phyloP scores from a whole-genome alignment of 2,113 vertebrate species.

The Poicephalus gulielmi region DNA sequence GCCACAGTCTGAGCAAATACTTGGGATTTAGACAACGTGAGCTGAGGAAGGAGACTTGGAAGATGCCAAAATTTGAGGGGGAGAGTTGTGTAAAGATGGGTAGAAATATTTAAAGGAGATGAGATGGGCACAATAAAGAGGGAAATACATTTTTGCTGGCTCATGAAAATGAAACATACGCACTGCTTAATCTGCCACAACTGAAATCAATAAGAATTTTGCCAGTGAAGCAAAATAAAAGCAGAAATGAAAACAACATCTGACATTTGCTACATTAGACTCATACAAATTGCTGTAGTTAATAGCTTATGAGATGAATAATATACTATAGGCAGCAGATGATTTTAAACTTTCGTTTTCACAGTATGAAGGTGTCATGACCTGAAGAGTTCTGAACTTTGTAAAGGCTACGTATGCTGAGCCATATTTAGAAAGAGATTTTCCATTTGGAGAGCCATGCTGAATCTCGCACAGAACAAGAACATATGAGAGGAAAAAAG shows the following conservation, averaged over 20 bases:
- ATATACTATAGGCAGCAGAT: background rate
- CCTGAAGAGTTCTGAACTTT: background rate
- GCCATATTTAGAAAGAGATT: slow-evolving; percentile 1
- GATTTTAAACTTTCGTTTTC: background rate
- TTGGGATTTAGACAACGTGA: background rate
- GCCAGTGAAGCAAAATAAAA: slow-evolving; percentile 50
- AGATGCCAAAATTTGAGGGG: background rate
- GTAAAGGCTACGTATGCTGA: background rate
- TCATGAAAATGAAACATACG: slow-evolving; percentile 4
- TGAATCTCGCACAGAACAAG: background rate
- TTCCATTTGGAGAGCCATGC: background rate
- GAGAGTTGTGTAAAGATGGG: background rate
- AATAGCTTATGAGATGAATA: background rate
- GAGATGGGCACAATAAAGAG: background rate
- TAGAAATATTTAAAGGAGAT: slow-evolving; percentile 22
- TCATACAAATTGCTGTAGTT: background rate
- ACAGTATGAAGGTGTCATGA: background rate
- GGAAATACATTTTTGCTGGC: slow-evolving; percentile 1
- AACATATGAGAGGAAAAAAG: background rate
- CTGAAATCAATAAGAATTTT: slow-evolving; percentile 43
- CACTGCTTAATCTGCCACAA: slow-evolving; percentile 1
- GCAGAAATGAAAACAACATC: slow-evolving; percentile 41
- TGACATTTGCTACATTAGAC: slow-evolving; percentile 7
- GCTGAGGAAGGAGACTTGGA: background rate
- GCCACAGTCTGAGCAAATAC: background rate